Percentiles rank a stretch among this genome's conserved stretches.
phyloP scores from a whole-genome alignment of 1,140 invertebrate genomes.

The Halictus rubicundus region DNA sequence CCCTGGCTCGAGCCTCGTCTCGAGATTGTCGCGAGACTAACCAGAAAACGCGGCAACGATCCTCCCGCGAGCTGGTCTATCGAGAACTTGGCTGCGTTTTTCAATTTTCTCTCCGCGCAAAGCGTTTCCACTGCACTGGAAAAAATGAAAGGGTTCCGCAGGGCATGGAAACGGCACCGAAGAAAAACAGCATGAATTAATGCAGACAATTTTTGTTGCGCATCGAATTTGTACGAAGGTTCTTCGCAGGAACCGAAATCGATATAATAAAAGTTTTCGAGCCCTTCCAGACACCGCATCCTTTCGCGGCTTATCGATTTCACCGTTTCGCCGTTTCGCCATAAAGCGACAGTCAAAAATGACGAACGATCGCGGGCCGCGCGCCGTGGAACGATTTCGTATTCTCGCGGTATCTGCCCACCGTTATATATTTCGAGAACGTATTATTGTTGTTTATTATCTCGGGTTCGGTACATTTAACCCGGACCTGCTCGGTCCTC shows the following conservation, averaged over 20 bases:
- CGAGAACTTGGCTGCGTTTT: not conserved
- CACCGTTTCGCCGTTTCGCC: not conserved
- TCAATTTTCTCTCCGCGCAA: no score
- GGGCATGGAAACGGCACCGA: no score
- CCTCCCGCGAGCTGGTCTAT: no score
- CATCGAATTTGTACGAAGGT: no score
- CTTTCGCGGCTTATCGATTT: conserved; percentile 62
- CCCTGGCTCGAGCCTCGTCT: not conserved
- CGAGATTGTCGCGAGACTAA: not conserved
- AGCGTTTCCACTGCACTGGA: no score
- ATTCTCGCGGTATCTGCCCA: conserved; percentile 65
- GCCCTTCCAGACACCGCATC: not conserved
- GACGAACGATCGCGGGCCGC: conserved; percentile 60
- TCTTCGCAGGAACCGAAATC: no score
- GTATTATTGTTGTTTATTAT: conserved; percentile 77
- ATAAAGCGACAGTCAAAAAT: conserved; percentile 44
- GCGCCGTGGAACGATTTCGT: conserved; percentile 61
- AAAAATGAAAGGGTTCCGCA: no score
- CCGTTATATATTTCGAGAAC: conserved; percentile 72
- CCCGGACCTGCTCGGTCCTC: conserved; percentile 65
- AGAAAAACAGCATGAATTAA: no score
- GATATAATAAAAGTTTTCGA: no score
- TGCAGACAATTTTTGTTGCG: no score
- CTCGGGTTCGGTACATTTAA: conserved; percentile 75
- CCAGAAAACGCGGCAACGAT: not conserved